Percentiles rank a stretch among this genome's conserved stretches.
Conservation (phyloP, 1,140 invertebrate species). For the Zaprionus kolodkinae region DNA sequence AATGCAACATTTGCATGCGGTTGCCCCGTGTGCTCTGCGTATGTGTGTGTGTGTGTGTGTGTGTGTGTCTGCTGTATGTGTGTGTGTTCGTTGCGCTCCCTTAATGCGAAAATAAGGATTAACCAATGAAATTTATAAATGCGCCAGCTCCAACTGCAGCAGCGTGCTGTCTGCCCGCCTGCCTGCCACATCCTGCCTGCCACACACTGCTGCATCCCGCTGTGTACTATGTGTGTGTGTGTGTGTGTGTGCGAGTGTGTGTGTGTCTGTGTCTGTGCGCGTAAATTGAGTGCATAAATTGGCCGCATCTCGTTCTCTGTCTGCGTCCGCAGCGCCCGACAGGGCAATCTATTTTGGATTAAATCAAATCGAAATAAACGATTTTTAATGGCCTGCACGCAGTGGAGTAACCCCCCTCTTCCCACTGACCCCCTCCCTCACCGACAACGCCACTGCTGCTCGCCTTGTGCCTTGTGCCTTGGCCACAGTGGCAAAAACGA, state of each 20-base stretch:
- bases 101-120: conserved; percentile 84
- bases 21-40: conserved; percentile 8
- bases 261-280: conserved; percentile 14
- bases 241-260: neutral
- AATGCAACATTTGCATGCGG: conserved; percentile 73
- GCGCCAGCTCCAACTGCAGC: conserved; percentile 37
- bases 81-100: conserved; percentile 32
- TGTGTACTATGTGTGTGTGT: conserved; percentile 15
- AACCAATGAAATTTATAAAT: conserved; percentile 84
- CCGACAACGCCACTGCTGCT: conserved; percentile 9
- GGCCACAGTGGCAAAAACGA: conserved; percentile 84
- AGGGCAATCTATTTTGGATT: conserved; percentile 83
- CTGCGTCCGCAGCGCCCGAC: conserved; percentile 37
- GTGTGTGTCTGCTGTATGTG: neutral
- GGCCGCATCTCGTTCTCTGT: conserved; percentile 44
- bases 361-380: conserved; percentile 84
- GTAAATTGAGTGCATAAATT: conserved; percentile 84
- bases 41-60: neutral
- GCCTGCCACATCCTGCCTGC: conserved; percentile 15
- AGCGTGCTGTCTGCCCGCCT: conserved; percentile 7
- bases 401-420: conserved; percentile 18
- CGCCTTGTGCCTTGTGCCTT: neutral
- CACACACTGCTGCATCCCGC: conserved; percentile 9
- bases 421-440: neutral
- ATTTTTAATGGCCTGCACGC: conserved; percentile 81